Conservation (phyloP, 2,888 invertebrate species). For the Exocentrus adspersus region DNA sequence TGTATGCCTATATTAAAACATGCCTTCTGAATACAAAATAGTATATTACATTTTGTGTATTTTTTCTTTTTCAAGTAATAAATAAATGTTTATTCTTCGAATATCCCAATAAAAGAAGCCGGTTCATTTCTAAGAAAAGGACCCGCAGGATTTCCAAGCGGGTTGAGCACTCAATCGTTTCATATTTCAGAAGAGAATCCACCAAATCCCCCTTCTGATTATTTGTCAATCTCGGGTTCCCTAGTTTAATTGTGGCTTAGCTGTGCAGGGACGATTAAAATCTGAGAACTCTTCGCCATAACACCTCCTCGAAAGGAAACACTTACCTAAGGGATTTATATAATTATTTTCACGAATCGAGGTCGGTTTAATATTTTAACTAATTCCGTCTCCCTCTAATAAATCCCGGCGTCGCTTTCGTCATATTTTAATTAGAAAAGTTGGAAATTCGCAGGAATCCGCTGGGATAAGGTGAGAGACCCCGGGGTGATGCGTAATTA, state of each 20-base stretch:
- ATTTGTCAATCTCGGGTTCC: constrained; percentile 34
- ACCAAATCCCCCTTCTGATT: constrained; percentile 28
- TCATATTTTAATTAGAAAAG: constrained; percentile 17
- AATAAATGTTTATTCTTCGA: no score
- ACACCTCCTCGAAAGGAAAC: constrained; percentile 25
- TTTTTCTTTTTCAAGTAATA: no score
- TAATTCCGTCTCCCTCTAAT: background rate
- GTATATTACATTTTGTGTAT: no score
- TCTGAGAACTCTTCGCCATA: constrained; percentile 27
- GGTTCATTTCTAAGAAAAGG: constrained; percentile 13
- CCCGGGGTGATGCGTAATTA: background rate
- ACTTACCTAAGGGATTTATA: constrained; percentile 28
- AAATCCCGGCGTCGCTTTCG: constrained; percentile 2
- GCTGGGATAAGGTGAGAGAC: background rate
- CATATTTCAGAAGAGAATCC: constrained; percentile 29
- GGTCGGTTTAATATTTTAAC: constrained; percentile 17
- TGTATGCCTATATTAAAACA: no score
- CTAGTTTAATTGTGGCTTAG: constrained; percentile 33
- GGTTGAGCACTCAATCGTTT: constrained; percentile 28
- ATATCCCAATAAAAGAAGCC: no score
- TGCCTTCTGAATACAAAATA: no score
- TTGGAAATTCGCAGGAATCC: background rate
- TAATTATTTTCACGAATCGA: constrained; percentile 16
- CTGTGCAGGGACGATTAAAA: constrained; percentile 31
- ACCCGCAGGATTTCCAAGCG: constrained; percentile 22